A percentile compares a stretch with the other conserved stretches of the same genome.
These are phyloP conservation scores for Pseudoatta argentina DNA, from an alignment of 1,140 invertebrate genomes.

Conservation along the genomic window DNA sequence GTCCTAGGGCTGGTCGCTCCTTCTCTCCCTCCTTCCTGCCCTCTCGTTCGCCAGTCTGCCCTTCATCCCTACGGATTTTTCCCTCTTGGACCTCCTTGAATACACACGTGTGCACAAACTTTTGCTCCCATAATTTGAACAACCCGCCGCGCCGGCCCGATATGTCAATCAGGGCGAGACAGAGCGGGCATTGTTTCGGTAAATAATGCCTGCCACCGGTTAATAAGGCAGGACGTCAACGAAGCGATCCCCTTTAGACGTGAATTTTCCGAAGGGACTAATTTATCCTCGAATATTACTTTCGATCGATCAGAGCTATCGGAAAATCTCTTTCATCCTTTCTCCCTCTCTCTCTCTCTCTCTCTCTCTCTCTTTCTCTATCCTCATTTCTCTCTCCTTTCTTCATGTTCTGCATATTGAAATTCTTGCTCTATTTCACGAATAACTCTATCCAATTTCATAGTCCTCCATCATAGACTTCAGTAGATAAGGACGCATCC, in stretches of 20 bases:
- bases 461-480: background rate
- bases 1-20: slow-evolving; percentile 68
- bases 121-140: slow-evolving; percentile 53
- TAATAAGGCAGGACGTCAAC: slow-evolving; percentile 47
- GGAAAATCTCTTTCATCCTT: slow-evolving; percentile 10
- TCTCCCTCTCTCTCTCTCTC: background rate
- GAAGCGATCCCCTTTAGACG: slow-evolving; percentile 6
- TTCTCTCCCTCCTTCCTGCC: background rate
- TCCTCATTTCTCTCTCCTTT: background rate
- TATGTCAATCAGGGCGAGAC: slow-evolving; percentile 58
- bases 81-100: slow-evolving; percentile 52
- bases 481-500: slow-evolving; percentile 19
- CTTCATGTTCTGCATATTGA: background rate
- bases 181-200: slow-evolving; percentile 47
- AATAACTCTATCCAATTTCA: slow-evolving; percentile 23
- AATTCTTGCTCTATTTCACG: slow-evolving; percentile 27
- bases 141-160: slow-evolving; percentile 26
- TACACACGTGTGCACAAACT: slow-evolving; percentile 57
- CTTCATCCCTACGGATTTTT: slow-evolving; percentile 34
- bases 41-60: background rate
- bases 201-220: slow-evolving; percentile 44
- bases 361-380: background rate
- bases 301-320: slow-evolving; percentile 9
- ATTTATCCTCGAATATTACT: slow-evolving; percentile 28
- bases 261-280: slow-evolving; percentile 37